A percentile compares a stretch with the other conserved stretches of the same genome.
These are phyloP conservation scores for Escarpia spicata DNA, from an alignment of 2,888 invertebrate species.

Conservation along the genomic window DNA sequence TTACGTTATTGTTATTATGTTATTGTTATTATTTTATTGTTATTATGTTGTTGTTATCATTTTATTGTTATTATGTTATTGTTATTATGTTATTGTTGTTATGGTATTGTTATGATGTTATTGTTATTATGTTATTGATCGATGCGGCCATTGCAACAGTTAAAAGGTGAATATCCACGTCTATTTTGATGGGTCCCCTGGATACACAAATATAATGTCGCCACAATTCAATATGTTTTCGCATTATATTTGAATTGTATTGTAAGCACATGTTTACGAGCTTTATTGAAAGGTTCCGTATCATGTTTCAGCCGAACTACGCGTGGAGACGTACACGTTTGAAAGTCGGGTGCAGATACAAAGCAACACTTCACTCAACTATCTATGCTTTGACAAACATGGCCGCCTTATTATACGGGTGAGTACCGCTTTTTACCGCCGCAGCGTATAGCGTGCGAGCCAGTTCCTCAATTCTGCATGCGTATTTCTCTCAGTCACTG, in stretches of 20 bases:
- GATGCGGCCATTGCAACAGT: background rate
- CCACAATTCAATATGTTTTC: background rate
- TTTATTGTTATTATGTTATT: too few species aligned
- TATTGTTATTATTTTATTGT: background rate
- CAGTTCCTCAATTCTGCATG: too few species aligned
- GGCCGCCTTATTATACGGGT: conserved; percentile 22
- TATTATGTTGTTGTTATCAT: background rate
- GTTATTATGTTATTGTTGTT: too few species aligned
- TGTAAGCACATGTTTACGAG: background rate
- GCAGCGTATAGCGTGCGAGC: background rate
- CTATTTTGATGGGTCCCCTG: background rate
- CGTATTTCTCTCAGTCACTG: background rate
- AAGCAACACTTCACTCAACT: background rate
- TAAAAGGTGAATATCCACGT: background rate
- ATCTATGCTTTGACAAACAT: conserved; percentile 23
- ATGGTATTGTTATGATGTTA: too few species aligned
- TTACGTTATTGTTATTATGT: too few species aligned
- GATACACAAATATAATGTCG: background rate
- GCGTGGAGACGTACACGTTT: conserved; percentile 22
- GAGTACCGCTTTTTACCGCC: background rate
- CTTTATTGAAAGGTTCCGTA: background rate
- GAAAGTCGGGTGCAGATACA: conserved; percentile 26
- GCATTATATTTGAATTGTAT: too few species aligned
- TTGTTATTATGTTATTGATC: background rate
- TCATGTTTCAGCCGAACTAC: conserved; percentile 19